phyloP scores from a whole-genome alignment of 2,113 vertebrate species.

The Datnioides undecimradiatus region DNA sequence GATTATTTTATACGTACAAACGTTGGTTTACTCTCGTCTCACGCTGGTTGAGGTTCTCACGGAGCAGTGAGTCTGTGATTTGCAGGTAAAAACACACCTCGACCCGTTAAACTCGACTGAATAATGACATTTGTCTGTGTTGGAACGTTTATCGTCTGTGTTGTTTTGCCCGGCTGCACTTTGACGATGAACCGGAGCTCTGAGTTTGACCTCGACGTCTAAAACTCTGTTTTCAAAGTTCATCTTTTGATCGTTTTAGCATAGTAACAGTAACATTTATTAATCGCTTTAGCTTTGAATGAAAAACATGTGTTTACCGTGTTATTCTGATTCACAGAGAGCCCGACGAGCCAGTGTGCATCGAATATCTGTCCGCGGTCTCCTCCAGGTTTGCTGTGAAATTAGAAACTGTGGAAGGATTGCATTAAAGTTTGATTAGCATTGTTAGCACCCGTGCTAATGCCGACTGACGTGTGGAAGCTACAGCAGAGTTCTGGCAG shows the following conservation, averaged over 20 bases:
- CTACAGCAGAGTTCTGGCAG: not conserved
- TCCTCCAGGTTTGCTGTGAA: not conserved
- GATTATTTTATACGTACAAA: no score
- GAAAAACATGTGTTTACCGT: not conserved
- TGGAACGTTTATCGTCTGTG: no score
- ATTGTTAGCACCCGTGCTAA: not conserved
- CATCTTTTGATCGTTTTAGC: no score
- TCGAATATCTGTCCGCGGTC: no score
- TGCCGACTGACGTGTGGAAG: no score
- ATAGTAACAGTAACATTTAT: not conserved
- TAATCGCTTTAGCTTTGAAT: not conserved
- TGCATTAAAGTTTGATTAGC: not conserved
- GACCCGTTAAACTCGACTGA: not conserved
- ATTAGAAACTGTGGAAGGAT: not conserved
- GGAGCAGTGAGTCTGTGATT: not conserved
- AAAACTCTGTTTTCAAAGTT: not conserved
- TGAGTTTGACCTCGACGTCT: not conserved
- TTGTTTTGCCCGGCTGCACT: not conserved
- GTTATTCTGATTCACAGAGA: not conserved
- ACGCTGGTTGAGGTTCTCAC: no score
- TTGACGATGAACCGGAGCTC: not conserved
- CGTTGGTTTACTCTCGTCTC: no score
- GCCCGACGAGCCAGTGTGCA: no score
- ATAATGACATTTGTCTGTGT: not conserved
- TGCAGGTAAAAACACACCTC: not conserved